Evolutionary conservation across 2,888 invertebrate genomes (phyloP).

Genomic region (Druceiella hillmani): DNA sequence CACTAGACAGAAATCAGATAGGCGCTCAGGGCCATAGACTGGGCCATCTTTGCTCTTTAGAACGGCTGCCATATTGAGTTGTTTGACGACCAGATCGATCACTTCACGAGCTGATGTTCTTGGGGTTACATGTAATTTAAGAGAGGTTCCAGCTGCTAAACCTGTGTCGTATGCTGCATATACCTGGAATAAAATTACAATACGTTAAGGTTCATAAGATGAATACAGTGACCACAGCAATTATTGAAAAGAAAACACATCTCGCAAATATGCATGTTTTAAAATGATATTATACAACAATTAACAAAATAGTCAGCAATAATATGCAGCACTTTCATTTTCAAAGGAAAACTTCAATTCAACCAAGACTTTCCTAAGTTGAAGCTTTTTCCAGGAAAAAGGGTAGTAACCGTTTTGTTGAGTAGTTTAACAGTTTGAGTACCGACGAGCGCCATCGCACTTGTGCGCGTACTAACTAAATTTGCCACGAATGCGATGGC

Average conservation of each 20-base stretch:
- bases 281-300: too few species aligned
- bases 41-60: conserved; percentile 81
- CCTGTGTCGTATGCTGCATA: conserved; percentile 97
- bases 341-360: too few species aligned
- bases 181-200: conserved; percentile 58
- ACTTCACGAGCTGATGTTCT: conserved; percentile 93
- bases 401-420: too few species aligned
- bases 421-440: too few species aligned
- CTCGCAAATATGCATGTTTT: too few species aligned
- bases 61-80: conserved; percentile 89
- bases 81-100: conserved; percentile 91
- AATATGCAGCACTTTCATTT: too few species aligned
- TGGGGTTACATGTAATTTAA: conserved; percentile 89
- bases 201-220: conserved; percentile 16
- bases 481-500: too few species aligned
- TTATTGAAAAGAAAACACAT: conserved; percentile 10
- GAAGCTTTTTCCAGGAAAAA: too few species aligned
- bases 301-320: too few species aligned
- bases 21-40: conserved; percentile 75
- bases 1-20: conserved; percentile 88
- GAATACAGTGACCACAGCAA: background rate
- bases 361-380: too few species aligned
- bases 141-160: conserved; percentile 84
- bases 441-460: too few species aligned
- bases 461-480: too few species aligned